phyloP scores from a whole-genome alignment of 2,888 invertebrate species.

The Andrena flavipes region DNA sequence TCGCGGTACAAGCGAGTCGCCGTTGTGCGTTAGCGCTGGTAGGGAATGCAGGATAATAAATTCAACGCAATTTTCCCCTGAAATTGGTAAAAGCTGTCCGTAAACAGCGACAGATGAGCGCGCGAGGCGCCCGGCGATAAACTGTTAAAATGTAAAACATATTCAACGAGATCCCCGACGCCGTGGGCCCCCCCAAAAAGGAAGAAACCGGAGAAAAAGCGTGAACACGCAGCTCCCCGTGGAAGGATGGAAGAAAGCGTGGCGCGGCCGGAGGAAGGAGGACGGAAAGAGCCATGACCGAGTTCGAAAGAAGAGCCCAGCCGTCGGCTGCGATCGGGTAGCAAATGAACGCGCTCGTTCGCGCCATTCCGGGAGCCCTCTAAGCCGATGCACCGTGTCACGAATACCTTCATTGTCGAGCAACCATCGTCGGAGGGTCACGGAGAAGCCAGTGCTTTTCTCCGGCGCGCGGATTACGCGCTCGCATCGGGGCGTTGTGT shows the following conservation, averaged over 20 bases:
- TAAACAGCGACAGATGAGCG: no score
- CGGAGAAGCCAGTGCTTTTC: slow-evolving; percentile 49
- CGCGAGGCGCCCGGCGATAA: background rate
- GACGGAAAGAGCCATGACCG: slow-evolving; percentile 37
- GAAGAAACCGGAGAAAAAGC: background rate
- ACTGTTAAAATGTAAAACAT: background rate
- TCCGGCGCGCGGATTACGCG: slow-evolving; percentile 63
- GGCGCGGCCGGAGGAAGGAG: background rate
- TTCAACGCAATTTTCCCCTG: no score
- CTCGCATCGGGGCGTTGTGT: slow-evolving; percentile 47
- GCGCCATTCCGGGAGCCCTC: slow-evolving; percentile 52
- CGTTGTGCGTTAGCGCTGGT: no score
- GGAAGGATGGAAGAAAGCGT: background rate
- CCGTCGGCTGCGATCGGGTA: slow-evolving; percentile 41
- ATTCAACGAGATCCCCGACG: background rate
- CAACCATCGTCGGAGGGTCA: slow-evolving; percentile 77
- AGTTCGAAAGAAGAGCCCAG: slow-evolving; percentile 35
- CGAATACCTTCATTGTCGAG: slow-evolving; percentile 61
- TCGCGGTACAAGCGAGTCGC: no score
- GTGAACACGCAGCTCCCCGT: background rate
- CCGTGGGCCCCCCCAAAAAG: background rate
- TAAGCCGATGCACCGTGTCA: slow-evolving; percentile 50
- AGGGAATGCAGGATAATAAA: no score
- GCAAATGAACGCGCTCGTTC: slow-evolving; percentile 59
- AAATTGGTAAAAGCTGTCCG: background rate